These are phyloP conservation scores for Chlorodrepanis virens DNA, from an alignment of 2,113 vertebrate species.

Conservation along the genomic window DNA sequence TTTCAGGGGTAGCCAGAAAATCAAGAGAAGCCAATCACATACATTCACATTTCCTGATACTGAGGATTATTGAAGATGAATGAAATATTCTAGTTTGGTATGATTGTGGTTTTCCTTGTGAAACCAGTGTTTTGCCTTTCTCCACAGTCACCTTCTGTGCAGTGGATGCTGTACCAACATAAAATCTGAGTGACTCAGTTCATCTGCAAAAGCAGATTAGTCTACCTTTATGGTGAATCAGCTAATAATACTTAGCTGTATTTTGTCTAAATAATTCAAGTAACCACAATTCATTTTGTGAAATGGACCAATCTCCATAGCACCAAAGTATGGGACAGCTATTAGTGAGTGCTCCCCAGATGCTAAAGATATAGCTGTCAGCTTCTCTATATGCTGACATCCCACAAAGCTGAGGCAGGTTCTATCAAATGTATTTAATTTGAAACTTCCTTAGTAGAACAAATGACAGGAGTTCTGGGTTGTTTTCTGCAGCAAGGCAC, in stretches of 20 bases:
- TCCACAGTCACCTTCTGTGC: background rate
- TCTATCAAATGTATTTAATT: background rate
- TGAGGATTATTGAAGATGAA: background rate
- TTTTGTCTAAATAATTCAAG: background rate
- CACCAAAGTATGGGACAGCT: background rate
- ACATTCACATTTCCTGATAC: background rate
- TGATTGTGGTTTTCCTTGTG: background rate
- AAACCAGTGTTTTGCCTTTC: background rate
- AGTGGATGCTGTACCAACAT: background rate
- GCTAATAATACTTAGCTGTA: background rate
- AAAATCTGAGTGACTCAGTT: background rate
- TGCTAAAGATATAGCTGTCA: background rate
- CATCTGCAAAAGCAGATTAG: background rate
- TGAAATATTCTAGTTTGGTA: background rate
- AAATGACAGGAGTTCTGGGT: background rate
- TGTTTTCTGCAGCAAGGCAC: background rate
- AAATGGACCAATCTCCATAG: background rate
- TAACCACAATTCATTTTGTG: background rate
- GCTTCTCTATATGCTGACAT: background rate
- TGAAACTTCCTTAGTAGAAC: background rate
- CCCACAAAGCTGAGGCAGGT: background rate
- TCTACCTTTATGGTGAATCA: background rate
- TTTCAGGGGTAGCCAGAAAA: background rate
- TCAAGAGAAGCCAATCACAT: background rate
- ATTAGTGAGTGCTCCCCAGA: background rate